These are phyloP conservation scores for Pollenia amentaria DNA, from an alignment of 2,888 invertebrate genomes.

Conservation along the genomic window DNA sequence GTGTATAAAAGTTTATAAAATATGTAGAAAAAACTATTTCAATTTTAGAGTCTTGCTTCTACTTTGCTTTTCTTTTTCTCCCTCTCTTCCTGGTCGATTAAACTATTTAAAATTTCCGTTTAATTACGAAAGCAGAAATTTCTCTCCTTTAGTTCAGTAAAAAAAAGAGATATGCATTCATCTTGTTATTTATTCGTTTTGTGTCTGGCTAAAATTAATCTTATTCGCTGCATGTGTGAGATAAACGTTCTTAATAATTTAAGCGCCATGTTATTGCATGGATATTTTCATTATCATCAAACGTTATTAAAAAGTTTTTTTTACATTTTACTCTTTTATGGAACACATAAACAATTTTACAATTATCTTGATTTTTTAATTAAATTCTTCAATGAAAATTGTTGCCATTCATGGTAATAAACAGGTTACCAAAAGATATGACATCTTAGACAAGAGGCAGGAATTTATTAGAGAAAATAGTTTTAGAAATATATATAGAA, in stretches of 20 bases:
- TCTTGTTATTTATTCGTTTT: slow-evolving; percentile 62
- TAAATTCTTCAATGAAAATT: slow-evolving; percentile 59
- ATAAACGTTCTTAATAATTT: slow-evolving; percentile 68
- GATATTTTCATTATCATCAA: slow-evolving; percentile 68
- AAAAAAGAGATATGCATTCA: background rate
- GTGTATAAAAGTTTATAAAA: no score
- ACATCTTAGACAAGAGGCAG: slow-evolving; percentile 9
- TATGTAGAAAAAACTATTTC: slow-evolving; percentile 10
- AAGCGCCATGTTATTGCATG: slow-evolving; percentile 70
- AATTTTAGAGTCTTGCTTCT: background rate
- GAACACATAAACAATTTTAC: slow-evolving; percentile 35
- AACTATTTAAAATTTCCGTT: slow-evolving; percentile 43
- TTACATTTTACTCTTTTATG: slow-evolving; percentile 2
- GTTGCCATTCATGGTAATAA: slow-evolving; percentile 18
- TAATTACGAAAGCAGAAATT: slow-evolving; percentile 41
- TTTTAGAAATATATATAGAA: background rate
- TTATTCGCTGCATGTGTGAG: slow-evolving; percentile 60
- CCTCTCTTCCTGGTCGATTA: slow-evolving; percentile 25
- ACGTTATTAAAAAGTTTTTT: slow-evolving; percentile 44
- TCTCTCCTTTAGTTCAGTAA: background rate
- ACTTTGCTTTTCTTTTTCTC: background rate
- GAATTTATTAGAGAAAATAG: background rate
- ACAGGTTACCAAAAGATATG: slow-evolving; percentile 1
- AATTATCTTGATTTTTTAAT: slow-evolving; percentile 53
- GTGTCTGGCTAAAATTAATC: slow-evolving; percentile 68